phyloP scores from a whole-genome alignment of 2,888 invertebrate genomes.

The Cerastis rubricosa region DNA sequence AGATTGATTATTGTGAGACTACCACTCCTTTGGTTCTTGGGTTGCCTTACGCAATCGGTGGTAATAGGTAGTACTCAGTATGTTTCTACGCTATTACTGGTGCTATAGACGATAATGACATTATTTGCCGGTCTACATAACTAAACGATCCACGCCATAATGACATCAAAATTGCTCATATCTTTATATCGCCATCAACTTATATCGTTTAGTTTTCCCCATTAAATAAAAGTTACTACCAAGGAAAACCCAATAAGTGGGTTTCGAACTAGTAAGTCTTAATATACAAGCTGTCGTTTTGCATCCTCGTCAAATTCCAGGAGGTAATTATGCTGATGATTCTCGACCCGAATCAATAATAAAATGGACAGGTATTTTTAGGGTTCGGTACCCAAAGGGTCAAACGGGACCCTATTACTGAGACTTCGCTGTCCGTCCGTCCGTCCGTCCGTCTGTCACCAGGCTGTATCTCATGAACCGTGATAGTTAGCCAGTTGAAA shows the following conservation, averaged over 20 bases:
- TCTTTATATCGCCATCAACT: constrained; percentile 7
- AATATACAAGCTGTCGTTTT: not conserved
- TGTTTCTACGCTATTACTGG: not conserved
- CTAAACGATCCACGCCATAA: not conserved
- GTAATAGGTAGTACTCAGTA: not conserved
- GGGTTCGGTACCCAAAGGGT: too few species aligned
- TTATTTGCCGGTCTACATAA: constrained; percentile 22
- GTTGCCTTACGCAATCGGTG: not conserved
- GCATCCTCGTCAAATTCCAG: too few species aligned
- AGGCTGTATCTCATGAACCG: too few species aligned
- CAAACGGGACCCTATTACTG: too few species aligned
- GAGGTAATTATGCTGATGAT: too few species aligned
- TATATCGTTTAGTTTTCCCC: constrained; percentile 13
- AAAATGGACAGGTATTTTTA: too few species aligned
- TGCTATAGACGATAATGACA: not conserved
- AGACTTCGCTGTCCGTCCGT: too few species aligned
- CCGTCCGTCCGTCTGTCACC: too few species aligned
- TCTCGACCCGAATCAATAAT: too few species aligned
- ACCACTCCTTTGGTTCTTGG: not conserved
- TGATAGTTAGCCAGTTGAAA: too few species aligned
- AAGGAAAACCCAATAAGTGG: constrained; percentile 2
- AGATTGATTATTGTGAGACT: not conserved
- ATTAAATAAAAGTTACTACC: not conserved
- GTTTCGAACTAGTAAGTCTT: not conserved
- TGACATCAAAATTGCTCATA: not conserved